Evolutionary conservation across 2,113 vertebrate genomes (phyloP), one percentile per base, ranked within the genome.

Genomic region (Ochotona curzoniae): DNA sequence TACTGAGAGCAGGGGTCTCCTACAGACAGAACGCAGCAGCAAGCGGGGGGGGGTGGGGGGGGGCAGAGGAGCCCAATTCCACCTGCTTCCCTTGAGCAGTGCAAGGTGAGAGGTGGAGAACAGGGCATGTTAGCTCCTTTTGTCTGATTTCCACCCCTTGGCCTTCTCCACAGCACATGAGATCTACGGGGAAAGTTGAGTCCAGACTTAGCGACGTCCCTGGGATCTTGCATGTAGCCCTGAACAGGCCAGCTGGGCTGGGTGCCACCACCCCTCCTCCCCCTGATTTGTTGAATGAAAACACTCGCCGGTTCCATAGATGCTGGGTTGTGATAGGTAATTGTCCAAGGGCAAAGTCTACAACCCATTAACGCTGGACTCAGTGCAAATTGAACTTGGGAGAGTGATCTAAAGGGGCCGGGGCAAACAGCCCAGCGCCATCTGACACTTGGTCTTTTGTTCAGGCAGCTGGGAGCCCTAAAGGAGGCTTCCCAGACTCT

Each of bases 291-390:
- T 95, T 93, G 96, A 94, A 47, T 86, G 97, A 63, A 97, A 97
- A 97, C 71, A 82, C 96, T 87, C 2, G 83, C 89, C 47, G 38
- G 47, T 96, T 96, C 95, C 94, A 28, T 75, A 97, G 98, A 96
- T 97, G 97, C 95, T 92, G 30, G 25, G 94, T 97, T 87, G 60
- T 38, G 97, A 97, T 96, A 97, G 93, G 95, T 96, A 95, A 96
- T 67, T 91, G 81, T 81, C 81, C 81, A 61, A 86, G 94, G 95
- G 92, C 5, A 10, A 93, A 82, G 95, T 90, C 95, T 91, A 97
- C 96, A 96, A 91, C 90, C 90, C 83, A 80, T 96, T 94, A 94
- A 89, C 26, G 28, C 94, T 60, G 87, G 94, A 93, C 93, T 92
- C 69, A 4, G 93, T 88, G 95, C 96, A 90, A 95, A 95, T 1